Conservation (phyloP, 2,888 invertebrate species). For the Epistrophe grossulariae region DNA sequence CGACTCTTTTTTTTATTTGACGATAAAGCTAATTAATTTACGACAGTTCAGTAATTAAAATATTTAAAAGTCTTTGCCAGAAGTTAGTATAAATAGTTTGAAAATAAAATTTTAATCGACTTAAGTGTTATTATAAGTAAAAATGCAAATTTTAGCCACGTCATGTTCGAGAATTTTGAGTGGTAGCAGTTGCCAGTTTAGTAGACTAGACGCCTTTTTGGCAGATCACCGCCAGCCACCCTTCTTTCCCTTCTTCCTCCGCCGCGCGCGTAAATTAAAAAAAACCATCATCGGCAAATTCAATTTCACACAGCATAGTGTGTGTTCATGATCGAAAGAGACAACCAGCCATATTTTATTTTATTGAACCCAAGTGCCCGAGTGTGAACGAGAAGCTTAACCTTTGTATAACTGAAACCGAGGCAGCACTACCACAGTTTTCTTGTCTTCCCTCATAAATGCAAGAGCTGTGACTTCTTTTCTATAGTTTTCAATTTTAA, state of each 20-base stretch:
- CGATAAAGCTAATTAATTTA: constrained; percentile 60
- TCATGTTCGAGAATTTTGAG: constrained; percentile 73
- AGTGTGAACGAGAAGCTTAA: constrained; percentile 49
- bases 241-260: constrained; percentile 49
- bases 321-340: constrained; percentile 46
- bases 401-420: background rate
- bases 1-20: constrained; percentile 57
- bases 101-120: constrained; percentile 38
- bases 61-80: constrained; percentile 72
- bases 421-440: constrained; percentile 46
- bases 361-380: constrained; percentile 12
- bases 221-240: constrained; percentile 73
- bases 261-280: constrained; percentile 74
- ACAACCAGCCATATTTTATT: constrained; percentile 31
- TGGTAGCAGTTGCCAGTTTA: constrained; percentile 54
- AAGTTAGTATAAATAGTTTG: constrained; percentile 73
- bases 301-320: constrained; percentile 48
- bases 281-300: constrained; percentile 67
- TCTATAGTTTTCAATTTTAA: constrained; percentile 60
- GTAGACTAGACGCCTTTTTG: constrained; percentile 75
- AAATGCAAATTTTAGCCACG: constrained; percentile 77
- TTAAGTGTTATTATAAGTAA: constrained; percentile 63
- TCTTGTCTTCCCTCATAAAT: constrained; percentile 50
- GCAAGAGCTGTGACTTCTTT: constrained; percentile 73
- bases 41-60: constrained; percentile 70